Evolutionary conservation across 1,140 invertebrate genomes (phyloP), one percentile per base, ranked within the genome.

Genomic region (Atta cephalotes): DNA sequence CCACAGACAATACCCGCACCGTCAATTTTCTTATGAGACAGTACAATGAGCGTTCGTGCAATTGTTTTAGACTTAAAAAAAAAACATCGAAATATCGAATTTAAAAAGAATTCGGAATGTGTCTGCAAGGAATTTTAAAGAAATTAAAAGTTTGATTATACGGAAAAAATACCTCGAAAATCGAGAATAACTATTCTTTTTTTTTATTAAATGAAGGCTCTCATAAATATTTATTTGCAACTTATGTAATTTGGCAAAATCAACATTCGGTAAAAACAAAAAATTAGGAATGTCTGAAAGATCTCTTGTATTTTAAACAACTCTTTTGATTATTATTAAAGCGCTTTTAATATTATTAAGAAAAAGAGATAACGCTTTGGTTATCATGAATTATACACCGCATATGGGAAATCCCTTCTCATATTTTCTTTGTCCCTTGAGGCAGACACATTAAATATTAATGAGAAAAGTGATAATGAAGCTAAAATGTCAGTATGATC

Each of bases 381-480:
- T 12, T 28, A 25, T 12, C 7, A 35, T 66, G 51, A 39, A 70
- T 45, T 71, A 60, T 31, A 74, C 56, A 35, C 10, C 18, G 49
- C 31, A 49, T 60, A n/a, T 49, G 28, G n/a, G 63, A 68, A 72
- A 72, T 76, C 25, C 25, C 56, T 45, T 60, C n/a, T 74, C 39
- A 45, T 25, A 81, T 71, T 74, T 72, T 82, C 21, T 45, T 74
- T 31, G 3, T 53, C 21, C 70, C 18, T 28, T 9, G 45, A 3
- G 2, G 6, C 7, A 49, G 9, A 31, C 25, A 35, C 18, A 49
- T 60, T 60, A 58, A 74, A 62, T 74, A 74, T 74, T 74, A 84
- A 82, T 82, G 25, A 74, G 25, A 9, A n/a, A 82, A 82, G 16
- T 62, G 51, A 82, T 76, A 62, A 84, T 10, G 16, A 35, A 84